Conservation (phyloP, 2,888 invertebrate species). For the Drosophila multiciliata region DNA sequence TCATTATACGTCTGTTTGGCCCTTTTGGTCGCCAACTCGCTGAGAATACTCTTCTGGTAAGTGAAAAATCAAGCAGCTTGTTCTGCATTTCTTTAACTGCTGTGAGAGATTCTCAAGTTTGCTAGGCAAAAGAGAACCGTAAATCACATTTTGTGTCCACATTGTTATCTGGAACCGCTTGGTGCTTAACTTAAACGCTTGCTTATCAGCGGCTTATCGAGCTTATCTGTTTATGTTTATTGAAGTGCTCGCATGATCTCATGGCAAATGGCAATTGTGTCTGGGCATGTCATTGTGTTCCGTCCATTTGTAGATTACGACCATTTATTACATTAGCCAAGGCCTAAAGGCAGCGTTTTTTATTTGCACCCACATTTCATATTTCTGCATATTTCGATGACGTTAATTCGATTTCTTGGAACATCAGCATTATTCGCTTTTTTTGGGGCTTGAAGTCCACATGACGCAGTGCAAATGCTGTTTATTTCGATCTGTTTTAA, state of each 20-base stretch:
- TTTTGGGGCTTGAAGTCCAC: background rate
- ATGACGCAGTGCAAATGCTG: background rate
- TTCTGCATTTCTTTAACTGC: background rate
- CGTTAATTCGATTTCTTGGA: conserved; percentile 15
- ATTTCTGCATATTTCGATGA: background rate
- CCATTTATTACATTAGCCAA: conserved; percentile 44
- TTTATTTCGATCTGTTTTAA: background rate
- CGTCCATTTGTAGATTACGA: conserved; percentile 42
- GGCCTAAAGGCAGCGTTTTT: conserved; percentile 8
- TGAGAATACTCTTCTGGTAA: conserved; percentile 99
- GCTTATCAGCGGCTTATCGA: conserved; percentile 54
- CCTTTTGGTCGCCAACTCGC: conserved; percentile 96
- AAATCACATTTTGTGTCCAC: conserved; percentile 7
- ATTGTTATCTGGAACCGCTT: conserved; percentile 42
- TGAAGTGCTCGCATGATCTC: conserved; percentile 43
- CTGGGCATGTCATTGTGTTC: conserved; percentile 64
- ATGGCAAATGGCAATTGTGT: conserved; percentile 31
- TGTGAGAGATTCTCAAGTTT: background rate
- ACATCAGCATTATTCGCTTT: conserved; percentile 30
- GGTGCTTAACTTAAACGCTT: conserved; percentile 23
- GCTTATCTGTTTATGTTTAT: conserved; percentile 42
- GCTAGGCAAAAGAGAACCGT: background rate
- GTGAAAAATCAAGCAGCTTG: conserved; percentile 67
- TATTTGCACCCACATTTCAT: background rate
- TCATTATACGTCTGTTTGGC: conserved; percentile 98